Base-by-base conservation (phyloP, 2,113 vertebrate genomes). In the Isichthys henryi region DNA sequence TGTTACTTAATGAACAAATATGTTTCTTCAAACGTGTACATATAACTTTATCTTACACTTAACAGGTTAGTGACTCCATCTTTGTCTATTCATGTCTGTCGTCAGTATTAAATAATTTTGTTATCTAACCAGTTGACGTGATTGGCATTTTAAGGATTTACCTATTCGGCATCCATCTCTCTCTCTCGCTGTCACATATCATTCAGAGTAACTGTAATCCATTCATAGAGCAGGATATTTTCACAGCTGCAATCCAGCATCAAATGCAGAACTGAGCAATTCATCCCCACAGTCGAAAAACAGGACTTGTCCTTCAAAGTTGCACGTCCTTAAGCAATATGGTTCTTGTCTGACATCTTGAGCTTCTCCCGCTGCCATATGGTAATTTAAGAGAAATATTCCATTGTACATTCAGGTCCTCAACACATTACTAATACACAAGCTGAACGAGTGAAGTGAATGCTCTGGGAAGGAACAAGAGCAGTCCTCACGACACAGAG, bases 1-100 rank as follows among this genome's bases (percentile, higher is more conserved):
- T 58, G 49, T 53, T 45, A 58, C 70, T 70, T 3, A 11, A 39
- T 58, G 66, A 50, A 91, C 70, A 82, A 58, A 90, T 86, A n/a
- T 10, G 48, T 82, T 58, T 62, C 84, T 80, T 31, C 19, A 82
- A 58, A 90, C 49, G 50, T 88, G 13, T 46, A 90, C 86, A 35
- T n/a, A 52, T 82, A 10, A 46, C 27, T 49, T 90, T 3, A 87
- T 56, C 86, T 21, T 46, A 17, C 4, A 15, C 31, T 27, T 17
- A 74, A 27, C 6, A 88, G 46, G 49, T 27, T 21, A 3, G 86
- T 46, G n/a, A 49, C 5, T 48, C 15, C 9, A 21, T 48, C 43
- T 66, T 39, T 8, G 5, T n/a, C 19, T 10, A 66, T 45, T 17
- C 35, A 27, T n/a, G 19, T 66, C 43, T 48, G 58, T 62, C 3